A percentile compares a stretch with the other conserved stretches of the same genome.
Evolutionary conservation across 2,888 invertebrate species (phyloP).

Genomic region (Ochropacha duplaris): DNA sequence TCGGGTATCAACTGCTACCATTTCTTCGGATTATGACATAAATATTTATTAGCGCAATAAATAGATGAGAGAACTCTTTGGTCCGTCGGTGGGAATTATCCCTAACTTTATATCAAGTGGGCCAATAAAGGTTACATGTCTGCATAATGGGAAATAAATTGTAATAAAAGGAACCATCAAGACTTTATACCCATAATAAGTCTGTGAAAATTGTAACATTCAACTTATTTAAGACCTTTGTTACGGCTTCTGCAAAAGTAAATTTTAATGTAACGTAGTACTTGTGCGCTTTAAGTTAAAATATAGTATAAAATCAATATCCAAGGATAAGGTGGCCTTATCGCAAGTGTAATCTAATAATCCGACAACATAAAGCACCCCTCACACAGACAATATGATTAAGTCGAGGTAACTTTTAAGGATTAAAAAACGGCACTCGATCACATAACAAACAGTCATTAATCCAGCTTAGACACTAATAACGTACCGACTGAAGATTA

Average conservation of each 20-base stretch:
- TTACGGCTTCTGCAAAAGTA: too few species aligned
- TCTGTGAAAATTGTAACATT: background rate
- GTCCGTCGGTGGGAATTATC: slow-evolving; percentile 41
- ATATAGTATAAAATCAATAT: background rate
- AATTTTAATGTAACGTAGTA: background rate
- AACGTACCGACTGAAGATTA: slow-evolving; percentile 68
- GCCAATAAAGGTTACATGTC: slow-evolving; percentile 4
- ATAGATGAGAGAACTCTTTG: slow-evolving; percentile 48
- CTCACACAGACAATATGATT: slow-evolving; percentile 3
- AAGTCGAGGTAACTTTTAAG: slow-evolving; percentile 12
- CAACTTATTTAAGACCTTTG: background rate
- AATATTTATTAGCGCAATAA: slow-evolving; percentile 67
- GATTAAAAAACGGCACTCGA: slow-evolving; percentile 50
- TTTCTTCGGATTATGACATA: slow-evolving; percentile 69
- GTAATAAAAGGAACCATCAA: background rate
- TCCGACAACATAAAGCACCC: slow-evolving; percentile 12
- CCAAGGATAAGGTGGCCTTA: background rate
- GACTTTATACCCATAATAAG: slow-evolving; percentile 4
- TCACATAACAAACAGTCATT: slow-evolving; percentile 75
- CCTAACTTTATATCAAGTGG: slow-evolving; percentile 39
- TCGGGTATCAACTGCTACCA: slow-evolving; percentile 39
- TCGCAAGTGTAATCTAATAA: background rate
- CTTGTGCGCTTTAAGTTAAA: background rate
- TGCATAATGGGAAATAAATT: slow-evolving; percentile 6
- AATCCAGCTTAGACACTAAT: slow-evolving; percentile 76